A percentile compares a stretch with the other conserved stretches of the same genome.
phyloP scores from a whole-genome alignment of 92 coral and sea anemone species.

The Desmophyllum pertusum region DNA sequence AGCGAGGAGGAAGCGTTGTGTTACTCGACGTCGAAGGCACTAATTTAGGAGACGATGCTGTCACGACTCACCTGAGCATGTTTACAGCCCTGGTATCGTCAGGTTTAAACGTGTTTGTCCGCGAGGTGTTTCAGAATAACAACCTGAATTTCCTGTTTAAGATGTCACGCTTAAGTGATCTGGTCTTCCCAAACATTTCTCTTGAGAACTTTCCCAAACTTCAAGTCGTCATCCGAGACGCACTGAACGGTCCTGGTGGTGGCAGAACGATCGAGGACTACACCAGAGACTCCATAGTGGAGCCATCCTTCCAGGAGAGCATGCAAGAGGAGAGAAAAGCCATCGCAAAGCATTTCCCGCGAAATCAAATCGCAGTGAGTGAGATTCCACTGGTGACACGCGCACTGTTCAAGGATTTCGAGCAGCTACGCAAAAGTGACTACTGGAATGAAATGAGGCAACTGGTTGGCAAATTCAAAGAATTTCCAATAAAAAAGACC shows the following conservation, averaged over 20 bases:
- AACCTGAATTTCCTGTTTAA: background rate
- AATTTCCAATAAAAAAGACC: background rate
- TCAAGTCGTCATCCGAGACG: constrained; percentile 14
- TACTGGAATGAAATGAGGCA: background rate
- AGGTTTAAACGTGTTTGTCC: background rate
- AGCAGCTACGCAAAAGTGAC: background rate
- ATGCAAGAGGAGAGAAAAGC: constrained; percentile 18
- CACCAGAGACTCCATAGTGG: constrained; percentile 3
- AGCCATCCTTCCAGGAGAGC: constrained; percentile 18
- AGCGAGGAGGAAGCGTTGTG: background rate
- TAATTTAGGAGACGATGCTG: constrained; percentile 6
- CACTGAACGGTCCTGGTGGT: background rate
- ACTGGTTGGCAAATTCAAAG: background rate
- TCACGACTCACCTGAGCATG: constrained; percentile 12
- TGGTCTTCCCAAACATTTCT: constrained; percentile 1
- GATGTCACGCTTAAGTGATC: constrained; percentile 23
- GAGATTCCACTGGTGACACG: constrained; percentile 16
- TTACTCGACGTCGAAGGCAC: constrained; percentile 23
- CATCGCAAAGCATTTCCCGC: constrained; percentile 34
- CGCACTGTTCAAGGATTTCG: background rate
- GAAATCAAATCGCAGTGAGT: constrained; percentile 10
- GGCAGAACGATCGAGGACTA: constrained; percentile 29
- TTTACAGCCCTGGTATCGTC: constrained; percentile 1
- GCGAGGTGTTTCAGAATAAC: background rate
- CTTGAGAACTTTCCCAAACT: constrained; percentile 34